Conservation (phyloP, 2,797 vertebrate species). For the Periophthalmus magnuspinnatus region DNA sequence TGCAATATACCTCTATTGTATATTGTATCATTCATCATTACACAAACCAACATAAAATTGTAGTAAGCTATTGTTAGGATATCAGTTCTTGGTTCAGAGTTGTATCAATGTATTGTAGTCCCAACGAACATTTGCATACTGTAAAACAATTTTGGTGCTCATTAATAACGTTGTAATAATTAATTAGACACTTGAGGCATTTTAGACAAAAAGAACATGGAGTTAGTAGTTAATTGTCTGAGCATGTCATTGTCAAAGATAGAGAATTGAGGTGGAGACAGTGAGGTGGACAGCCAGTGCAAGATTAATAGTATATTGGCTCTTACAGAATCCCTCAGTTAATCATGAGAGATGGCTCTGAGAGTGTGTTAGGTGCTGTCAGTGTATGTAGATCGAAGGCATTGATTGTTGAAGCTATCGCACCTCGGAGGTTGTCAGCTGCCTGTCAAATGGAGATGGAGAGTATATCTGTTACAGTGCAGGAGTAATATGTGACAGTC, state of each 20-base stretch:
- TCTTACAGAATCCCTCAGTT: conserved; percentile 27
- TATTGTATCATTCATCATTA: not conserved
- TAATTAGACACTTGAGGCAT: conserved; percentile 41
- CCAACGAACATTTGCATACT: not conserved
- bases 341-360: conserved; percentile 48
- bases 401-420: conserved; percentile 65
- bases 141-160: conserved; percentile 21
- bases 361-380: conserved; percentile 48
- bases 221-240: conserved; percentile 24
- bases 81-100: not conserved
- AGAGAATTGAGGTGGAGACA: conserved; percentile 21
- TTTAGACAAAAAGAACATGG: conserved; percentile 22
- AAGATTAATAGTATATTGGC: conserved; percentile 24
- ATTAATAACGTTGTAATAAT: conserved; percentile 50
- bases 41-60: not conserved
- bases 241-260: conserved; percentile 31
- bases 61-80: not conserved
- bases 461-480: conserved; percentile 60
- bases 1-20: no score
- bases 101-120: not conserved
- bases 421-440: conserved; percentile 58
- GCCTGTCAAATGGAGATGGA: conserved; percentile 63
- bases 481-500: not conserved
- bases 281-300: conserved; percentile 12
- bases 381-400: conserved; percentile 61